These are phyloP conservation scores for Camarhynchus parvulus DNA, from an alignment of 2,113 vertebrate species.

Conservation along the genomic window DNA sequence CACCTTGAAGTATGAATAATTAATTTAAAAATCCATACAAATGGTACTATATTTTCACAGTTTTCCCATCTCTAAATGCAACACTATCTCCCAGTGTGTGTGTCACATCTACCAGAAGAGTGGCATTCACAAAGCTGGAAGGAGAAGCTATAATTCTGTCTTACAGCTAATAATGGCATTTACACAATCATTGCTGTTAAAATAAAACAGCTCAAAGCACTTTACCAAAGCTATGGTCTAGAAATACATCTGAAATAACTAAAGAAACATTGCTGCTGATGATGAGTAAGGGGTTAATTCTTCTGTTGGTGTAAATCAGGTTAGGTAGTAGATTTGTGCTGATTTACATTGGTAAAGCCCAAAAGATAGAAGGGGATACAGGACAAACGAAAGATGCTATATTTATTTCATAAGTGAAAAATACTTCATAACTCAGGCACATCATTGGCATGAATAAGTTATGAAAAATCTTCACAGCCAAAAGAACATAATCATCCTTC, in stretches of 20 bases:
- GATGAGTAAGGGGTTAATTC: not conserved
- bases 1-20: not conserved
- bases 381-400: constrained; percentile 66
- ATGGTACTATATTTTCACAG: not conserved
- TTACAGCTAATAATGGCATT: not conserved
- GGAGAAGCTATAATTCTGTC: not conserved
- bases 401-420: constrained; percentile 70
- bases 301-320: constrained; percentile 22
- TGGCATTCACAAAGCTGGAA: not conserved
- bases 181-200: not conserved
- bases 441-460: constrained; percentile 79
- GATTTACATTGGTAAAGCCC: constrained; percentile 5
- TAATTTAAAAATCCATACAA: not conserved
- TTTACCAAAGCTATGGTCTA: not conserved
- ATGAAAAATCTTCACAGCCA: constrained; percentile 77
- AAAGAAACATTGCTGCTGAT: not conserved
- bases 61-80: not conserved
- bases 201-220: not conserved
- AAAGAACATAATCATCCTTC: constrained; percentile 83
- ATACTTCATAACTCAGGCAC: constrained; percentile 62
- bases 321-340: not conserved
- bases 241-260: not conserved
- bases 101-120: not conserved
- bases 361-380: constrained; percentile 47
- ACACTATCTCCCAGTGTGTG: not conserved